Percentiles rank a stretch among this genome's conserved stretches.
Evolutionary conservation across 53 echinoderm and acorn worm species (phyloP).

Genomic region (Astropecten irregularis): DNA sequence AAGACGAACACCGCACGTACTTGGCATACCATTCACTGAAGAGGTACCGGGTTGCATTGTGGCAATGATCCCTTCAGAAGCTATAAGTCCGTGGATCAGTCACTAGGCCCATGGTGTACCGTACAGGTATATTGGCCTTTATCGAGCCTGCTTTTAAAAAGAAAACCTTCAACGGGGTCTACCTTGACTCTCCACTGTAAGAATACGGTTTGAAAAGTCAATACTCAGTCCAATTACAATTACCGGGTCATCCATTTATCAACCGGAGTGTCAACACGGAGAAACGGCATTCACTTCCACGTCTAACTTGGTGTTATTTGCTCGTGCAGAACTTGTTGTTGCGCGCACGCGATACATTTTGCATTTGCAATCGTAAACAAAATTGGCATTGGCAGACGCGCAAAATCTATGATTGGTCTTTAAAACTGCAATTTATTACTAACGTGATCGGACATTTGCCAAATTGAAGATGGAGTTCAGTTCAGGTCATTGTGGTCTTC

Average conservation of each 20-base stretch:
- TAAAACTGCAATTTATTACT: too few relatives aligned
- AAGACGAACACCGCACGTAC: background rate
- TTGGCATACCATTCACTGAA: background rate
- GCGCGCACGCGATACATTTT: too few relatives aligned
- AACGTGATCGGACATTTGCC: too few relatives aligned
- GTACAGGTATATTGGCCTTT: background rate
- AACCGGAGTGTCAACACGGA: background rate
- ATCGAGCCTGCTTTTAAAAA: too few relatives aligned
- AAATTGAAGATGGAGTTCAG: too few relatives aligned
- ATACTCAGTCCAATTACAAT: constrained; percentile 21
- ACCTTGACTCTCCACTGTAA: background rate
- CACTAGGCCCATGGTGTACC: background rate
- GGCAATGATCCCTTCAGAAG: constrained; percentile 5
- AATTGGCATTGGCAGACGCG: too few relatives aligned
- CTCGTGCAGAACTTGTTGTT: too few relatives aligned
- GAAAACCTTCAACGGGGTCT: background rate
- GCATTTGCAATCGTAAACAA: too few relatives aligned
- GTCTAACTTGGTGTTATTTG: too few relatives aligned
- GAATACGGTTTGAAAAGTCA: constrained; percentile 15
- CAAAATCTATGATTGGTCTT: too few relatives aligned
- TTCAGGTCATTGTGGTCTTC: too few relatives aligned
- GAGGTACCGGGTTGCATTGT: background rate
- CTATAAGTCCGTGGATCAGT: constrained; percentile 5
- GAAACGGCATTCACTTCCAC: too few relatives aligned
- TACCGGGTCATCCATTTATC: background rate